These are phyloP conservation scores for Cecidostiba fungosa DNA, from an alignment of 2,888 invertebrate species.

Conservation along the genomic window DNA sequence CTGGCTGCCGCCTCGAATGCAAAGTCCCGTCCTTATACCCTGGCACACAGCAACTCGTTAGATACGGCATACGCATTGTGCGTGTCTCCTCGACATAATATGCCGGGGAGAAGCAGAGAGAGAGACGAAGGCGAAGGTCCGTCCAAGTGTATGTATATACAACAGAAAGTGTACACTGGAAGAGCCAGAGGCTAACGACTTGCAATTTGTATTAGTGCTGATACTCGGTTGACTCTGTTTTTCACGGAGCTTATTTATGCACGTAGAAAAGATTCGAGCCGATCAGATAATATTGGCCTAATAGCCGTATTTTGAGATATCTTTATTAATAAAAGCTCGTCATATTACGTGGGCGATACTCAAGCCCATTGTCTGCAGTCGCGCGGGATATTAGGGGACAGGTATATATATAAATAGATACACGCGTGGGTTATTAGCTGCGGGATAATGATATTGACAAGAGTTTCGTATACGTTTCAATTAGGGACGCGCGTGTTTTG, in stretches of 20 bases:
- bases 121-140: conserved; percentile 2
- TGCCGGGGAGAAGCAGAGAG: neutral
- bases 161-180: neutral
- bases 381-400: neutral
- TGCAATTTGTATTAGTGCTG: conserved; percentile 34
- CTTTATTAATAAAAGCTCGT: conserved; percentile 50
- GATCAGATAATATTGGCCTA: neutral
- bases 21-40: conserved; percentile 65
- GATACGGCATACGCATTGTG: conserved; percentile 77
- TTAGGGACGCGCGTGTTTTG: neutral
- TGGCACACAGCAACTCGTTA: conserved; percentile 72
- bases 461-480: conserved; percentile 26
- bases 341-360: neutral
- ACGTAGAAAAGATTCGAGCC: no score
- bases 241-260: neutral
- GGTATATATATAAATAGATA: neutral
- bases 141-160: neutral
- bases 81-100: conserved; percentile 75
- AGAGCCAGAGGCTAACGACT: conserved; percentile 22
- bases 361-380: conserved; percentile 1
- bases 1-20: neutral
- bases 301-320: conserved; percentile 20
- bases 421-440: conserved; percentile 16
- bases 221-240: neutral
- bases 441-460: conserved; percentile 17